Conservation (phyloP, 2,797 vertebrate species). For the Pelobates cultripes region DNA sequence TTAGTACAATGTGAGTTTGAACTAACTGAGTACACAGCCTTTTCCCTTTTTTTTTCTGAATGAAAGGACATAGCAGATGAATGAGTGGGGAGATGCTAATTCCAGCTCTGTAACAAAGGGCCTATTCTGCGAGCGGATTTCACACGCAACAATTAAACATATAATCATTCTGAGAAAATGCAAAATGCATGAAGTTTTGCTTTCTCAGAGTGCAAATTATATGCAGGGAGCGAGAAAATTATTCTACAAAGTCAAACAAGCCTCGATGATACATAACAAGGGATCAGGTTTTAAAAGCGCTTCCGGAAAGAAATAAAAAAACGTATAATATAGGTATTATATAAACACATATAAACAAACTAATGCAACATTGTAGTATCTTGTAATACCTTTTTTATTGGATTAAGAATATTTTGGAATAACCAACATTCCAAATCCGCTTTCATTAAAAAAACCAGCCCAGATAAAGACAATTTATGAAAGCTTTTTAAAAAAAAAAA, state of each 20-base stretch:
- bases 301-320: constrained; percentile 1
- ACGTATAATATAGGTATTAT: no score
- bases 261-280: constrained; percentile 39
- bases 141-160: constrained; percentile 58
- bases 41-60: constrained; percentile 53
- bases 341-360: no score
- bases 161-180: constrained; percentile 57
- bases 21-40: constrained; percentile 55
- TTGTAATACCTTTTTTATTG: no score
- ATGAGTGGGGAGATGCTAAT: constrained; percentile 56
- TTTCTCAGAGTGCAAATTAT: constrained; percentile 57
- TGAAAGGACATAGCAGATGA: constrained; percentile 45
- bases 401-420: no score
- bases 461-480: no score
- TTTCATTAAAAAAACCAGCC: no score
- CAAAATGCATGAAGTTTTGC: constrained; percentile 58
- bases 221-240: constrained; percentile 51
- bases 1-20: constrained; percentile 47
- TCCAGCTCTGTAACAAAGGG: constrained; percentile 54
- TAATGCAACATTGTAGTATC: no score
- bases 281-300: constrained; percentile 38
- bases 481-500: no score
- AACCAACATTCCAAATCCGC: no score
- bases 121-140: constrained; percentile 52
- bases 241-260: constrained; percentile 56